Evolutionary conservation across 2,888 invertebrate genomes (phyloP), one percentile per base, ranked within the genome.

Genomic region (Conops quadrifasciatus): DNA sequence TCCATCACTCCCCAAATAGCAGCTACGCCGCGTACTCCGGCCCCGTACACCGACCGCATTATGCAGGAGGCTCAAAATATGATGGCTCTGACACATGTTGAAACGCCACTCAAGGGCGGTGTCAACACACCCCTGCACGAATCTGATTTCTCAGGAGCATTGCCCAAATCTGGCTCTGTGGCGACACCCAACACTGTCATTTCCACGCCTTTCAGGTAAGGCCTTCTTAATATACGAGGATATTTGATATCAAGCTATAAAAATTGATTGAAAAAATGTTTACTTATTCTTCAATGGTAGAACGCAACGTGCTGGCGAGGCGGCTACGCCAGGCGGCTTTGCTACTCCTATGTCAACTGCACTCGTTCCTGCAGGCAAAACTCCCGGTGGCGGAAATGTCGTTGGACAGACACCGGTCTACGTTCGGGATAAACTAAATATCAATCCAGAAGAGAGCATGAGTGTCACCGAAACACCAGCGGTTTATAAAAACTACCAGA

Each of bases 11-110:
- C 91, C 1, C 89, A 90, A 75, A 89, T 90, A 66, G 87, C 90
- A 15, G 90, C 90, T 36, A 92, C 92, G 24, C 96, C 97, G 1
- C 89, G 97, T 72, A 97, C 97, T 0, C 96, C 97, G 2, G 92
- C 94, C 1, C 91, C 91, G 3, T 91, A 91, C 70, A 93, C 93
- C 15, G 96, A 97, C 86, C 90, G 91, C 77, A 91, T 93, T 75
- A 88, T 94, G 73, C 92, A 97, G 90, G 98, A 98, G 87, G 98
- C 98, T 0, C 97, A 98, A 86, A 98, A 99, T 83, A 94, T 99
- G 82, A 97, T 99, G 95, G 98, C 98, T 0, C 87, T 99, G 24
- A 96, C 96, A 0, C 97, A 98, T 84, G 97, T 97, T 1, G 98
- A 99, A 82, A 99, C 98, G 0, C 98, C 98, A 0, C 87, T 99